Evolutionary conservation across 2,797 vertebrate genomes (phyloP).

Genomic region (Sebastes steindachneri): DNA sequence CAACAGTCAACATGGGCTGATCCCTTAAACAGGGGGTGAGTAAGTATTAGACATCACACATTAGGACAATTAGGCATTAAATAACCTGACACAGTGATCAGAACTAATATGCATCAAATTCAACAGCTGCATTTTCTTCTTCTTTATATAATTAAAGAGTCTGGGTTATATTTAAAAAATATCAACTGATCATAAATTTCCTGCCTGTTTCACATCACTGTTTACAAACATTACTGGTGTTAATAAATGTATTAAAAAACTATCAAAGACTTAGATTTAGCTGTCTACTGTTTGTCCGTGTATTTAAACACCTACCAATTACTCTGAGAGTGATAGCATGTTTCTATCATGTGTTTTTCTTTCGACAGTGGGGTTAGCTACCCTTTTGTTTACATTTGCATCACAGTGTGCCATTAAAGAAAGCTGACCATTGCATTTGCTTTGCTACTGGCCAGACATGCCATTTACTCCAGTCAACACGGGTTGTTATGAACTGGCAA

Average conservation of each 20-base stretch:
- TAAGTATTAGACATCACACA: background rate
- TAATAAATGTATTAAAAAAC: background rate
- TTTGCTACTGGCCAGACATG: slow-evolving; percentile 16
- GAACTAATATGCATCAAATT: background rate
- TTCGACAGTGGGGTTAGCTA: background rate
- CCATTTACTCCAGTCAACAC: slow-evolving; percentile 26
- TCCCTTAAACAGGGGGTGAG: background rate
- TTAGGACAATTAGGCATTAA: background rate
- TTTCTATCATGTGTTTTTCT: background rate
- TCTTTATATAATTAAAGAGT: background rate
- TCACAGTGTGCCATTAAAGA: slow-evolving; percentile 4
- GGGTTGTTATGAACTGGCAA: slow-evolving; percentile 38
- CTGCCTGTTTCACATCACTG: background rate
- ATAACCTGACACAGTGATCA: background rate
- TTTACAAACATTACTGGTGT: background rate
- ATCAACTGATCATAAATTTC: background rate
- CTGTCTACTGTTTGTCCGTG: background rate
- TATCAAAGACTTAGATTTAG: background rate
- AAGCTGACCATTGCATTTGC: slow-evolving; percentile 7
- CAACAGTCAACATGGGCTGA: background rate
- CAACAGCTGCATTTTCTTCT: background rate
- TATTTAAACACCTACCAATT: background rate
- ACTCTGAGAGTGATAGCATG: background rate
- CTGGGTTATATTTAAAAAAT: background rate
- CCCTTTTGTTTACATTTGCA: slow-evolving; percentile 23